Percentiles rank a stretch among this genome's conserved stretches.
These are phyloP conservation scores for Gasterosteus aculeatus DNA, from an alignment of 2,113 vertebrate genomes.

Conservation along the genomic window DNA sequence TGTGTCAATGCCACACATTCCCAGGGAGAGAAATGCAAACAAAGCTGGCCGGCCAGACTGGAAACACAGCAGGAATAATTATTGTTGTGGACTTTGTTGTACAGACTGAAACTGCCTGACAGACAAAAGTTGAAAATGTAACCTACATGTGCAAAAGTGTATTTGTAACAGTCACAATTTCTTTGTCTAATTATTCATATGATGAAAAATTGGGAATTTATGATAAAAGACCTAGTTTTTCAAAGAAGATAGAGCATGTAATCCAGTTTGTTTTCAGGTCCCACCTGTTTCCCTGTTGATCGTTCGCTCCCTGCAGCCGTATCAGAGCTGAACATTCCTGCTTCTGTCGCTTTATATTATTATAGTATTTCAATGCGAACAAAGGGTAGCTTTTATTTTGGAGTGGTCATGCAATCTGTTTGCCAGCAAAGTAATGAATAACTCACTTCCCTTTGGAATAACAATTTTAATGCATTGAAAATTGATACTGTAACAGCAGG, in stretches of 20 bases:
- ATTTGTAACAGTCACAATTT: not conserved
- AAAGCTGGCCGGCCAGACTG: slow-evolving; percentile 32
- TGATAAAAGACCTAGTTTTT: not conserved
- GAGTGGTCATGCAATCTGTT: not conserved
- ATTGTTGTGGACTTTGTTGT: slow-evolving; percentile 1
- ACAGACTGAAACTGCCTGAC: not conserved
- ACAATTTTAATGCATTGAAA: not conserved
- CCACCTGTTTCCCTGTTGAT: not conserved
- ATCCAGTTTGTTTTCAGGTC: not conserved
- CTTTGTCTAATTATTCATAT: not conserved
- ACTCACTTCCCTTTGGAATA: not conserved
- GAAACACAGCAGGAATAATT: slow-evolving; percentile 25
- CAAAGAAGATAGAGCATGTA: not conserved
- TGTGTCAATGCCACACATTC: slow-evolving; percentile 63
- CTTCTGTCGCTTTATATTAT: slow-evolving; percentile 14
- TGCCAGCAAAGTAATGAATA: slow-evolving; percentile 1
- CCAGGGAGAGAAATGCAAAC: slow-evolving; percentile 72
- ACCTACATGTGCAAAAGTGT: not conserved
- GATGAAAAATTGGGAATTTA: not conserved
- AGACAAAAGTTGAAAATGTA: not conserved
- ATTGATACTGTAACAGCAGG: not conserved
- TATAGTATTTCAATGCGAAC: not conserved
- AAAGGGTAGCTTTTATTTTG: slow-evolving; percentile 5
- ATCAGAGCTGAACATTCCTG: not conserved
- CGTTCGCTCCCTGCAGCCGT: not conserved